Evolutionary conservation across 2,888 invertebrate genomes (phyloP), one percentile per base, ranked within the genome.

Genomic region (Drosophila tripunctata): DNA sequence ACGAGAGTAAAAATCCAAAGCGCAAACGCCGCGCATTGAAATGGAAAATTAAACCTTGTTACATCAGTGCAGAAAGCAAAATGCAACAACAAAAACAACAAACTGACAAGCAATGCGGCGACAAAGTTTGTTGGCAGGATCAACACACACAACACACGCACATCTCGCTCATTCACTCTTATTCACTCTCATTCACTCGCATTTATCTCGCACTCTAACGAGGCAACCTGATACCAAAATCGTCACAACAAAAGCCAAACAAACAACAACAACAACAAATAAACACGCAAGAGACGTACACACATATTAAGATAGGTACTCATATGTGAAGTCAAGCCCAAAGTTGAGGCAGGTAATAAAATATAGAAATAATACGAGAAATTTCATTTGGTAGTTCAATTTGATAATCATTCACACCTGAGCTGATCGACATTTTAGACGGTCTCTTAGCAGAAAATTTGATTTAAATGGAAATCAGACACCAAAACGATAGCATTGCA

Each of bases 21-120:
- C 84, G 55, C 82, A 67, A 67, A 47, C 68, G 87, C 74, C 88
- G 78, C 67, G 82, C 88, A 88, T 87, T 89, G 83, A 89, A 89
- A 89, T 89, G 90, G 90, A 89, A 90, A 89, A 89, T 89, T 90
- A 89, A 90, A 89, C 88, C 85, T 85, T 87, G 90, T 89, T 89
- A 89, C 90, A 89, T 89, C 90, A 89, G 89, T 84, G 72, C 47
- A 74, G n/a, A 64, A 60, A 71, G 76, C 74, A 57, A 71, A 58
- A 62, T 63, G 64, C 71, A 75, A 57, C 74, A 71, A 60, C 72
- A 66, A 45, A 60, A 70, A 41, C 56, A 57, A 40, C 58, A 65
- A 77, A 36, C 62, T 66, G 67, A 70, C 73, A 78, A 74, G 70
- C 64, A 65, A 48, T 74, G 75, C 75, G 55, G 51, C 78, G 68